Evolutionary conservation across 2,113 vertebrate genomes (phyloP), one percentile per base, ranked within the genome.

Genomic region (Anser cygnoides): DNA sequence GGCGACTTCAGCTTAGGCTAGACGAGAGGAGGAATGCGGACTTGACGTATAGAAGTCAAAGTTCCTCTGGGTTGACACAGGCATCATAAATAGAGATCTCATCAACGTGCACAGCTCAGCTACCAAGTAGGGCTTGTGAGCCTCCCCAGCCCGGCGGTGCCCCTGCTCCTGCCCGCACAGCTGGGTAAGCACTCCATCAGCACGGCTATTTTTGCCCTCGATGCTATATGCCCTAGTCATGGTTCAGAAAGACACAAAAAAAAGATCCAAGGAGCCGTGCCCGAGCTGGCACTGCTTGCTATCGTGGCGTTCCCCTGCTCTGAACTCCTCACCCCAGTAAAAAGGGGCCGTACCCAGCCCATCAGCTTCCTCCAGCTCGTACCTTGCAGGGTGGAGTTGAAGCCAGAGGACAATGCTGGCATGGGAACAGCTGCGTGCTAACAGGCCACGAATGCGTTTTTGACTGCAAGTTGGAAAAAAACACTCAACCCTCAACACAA

Each of bases 391-490:
- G 90, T 72, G 84, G 74, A 33, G 87, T 6, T 57, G 37, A 9
- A 74, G 70, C 43, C 78, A 65, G 74, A 95, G 74, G 70, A 96
- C 96, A 95, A 93, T 82, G 84, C 74, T 91, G 95, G 92, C 57
- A 0, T 5, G 39, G 78, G 82, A 65, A 92, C 87, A 94, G 91
- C 29, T n/a, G 90, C 82, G 63, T 33, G 68, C 39, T 13, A 29
- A 72, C 0, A 5, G 59, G 44, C 90, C 62, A 66, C 0, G n/a
- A 83, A 20, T 9, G 33, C 31, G 10, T 79, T 89, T 89, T 33
- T 43, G 77, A 50, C 43, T 63, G 37, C 46, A 54, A 55, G 21
- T 8, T 0, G 3, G 41, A 28, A 57, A 49, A 58, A 63, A 0
- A 3, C 11, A 62, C 84, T 26, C 52, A 16, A 0, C 11, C 15